Evolutionary conservation across 2,113 vertebrate species (phyloP).

Genomic region (Nannospalax galili): DNA sequence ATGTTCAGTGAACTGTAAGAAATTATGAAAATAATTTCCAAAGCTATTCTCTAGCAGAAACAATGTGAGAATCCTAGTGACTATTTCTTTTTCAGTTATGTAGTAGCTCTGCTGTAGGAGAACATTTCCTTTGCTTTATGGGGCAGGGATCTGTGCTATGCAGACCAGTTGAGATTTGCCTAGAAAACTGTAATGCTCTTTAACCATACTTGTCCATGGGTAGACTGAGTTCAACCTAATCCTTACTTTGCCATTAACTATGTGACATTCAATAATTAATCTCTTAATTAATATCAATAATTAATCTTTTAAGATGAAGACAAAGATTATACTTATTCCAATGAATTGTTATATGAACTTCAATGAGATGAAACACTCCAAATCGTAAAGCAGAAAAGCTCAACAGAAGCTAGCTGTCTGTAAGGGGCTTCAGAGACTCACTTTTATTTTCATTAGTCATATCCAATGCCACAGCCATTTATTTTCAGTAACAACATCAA

Average conservation of each 20-base stretch:
- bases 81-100: neutral
- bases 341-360: neutral
- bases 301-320: neutral
- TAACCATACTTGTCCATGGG: neutral
- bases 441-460: neutral
- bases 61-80: neutral
- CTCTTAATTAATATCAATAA: neutral
- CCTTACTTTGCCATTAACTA: neutral
- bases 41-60: neutral
- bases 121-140: neutral
- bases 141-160: neutral
- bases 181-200: neutral
- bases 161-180: neutral
- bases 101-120: neutral
- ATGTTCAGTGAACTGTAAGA: neutral
- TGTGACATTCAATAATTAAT: neutral
- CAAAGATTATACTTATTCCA: neutral
- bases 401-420: neutral
- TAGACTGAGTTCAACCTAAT: neutral
- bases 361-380: neutral
- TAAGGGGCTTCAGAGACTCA: neutral
- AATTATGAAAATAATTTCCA: constrained; percentile 37
- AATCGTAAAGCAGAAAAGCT: neutral
- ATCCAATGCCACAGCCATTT: neutral
- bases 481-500: neutral